Base-by-base conservation (phyloP, 2,888 invertebrate species). In the Gerris lacustris region DNA sequence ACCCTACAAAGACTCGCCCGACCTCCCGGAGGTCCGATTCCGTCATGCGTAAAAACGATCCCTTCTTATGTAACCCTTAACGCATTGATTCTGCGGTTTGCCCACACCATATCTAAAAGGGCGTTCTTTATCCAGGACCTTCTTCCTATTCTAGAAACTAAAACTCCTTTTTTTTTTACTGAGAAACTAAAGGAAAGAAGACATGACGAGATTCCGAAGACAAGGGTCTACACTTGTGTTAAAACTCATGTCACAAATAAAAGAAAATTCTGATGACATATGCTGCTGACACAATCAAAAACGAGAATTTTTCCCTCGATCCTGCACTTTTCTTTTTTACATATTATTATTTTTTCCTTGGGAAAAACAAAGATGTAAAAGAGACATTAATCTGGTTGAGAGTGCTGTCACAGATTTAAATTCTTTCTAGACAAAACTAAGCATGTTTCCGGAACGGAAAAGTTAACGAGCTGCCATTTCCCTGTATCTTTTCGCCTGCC, bases 11-110 rank as follows among this genome's bases (percentile, higher is more conserved):
- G 55, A 55, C 55, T 15, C 9, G 55, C 55, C 55, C 55, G 15
- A 55, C 5, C 55, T 55, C 15, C 9, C 55, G 9, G 15, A 55
- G 55, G 11, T 55, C 11, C 9, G 55, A 55, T 15, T 9, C 55
- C 15, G 55, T 55, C 55, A 55, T 55, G 55, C 55, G 55, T 55
- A 55, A 55, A 55, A 55, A 55, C 55, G 55, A 55, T 55, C 55
- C 55, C 9, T 15, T 11, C 55, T 55, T 55, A 9, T 55, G 5
- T 55, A 55, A 11, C 55, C 55, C 15, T 55, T 55, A 55, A 15
- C 55, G 9, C 55, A 55, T 55, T 15, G 55, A 55, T 55, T 55
- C 55, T 15, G 11, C 55, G 15, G 11, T 55, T 55, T 9, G 15
- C 9, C 55, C 11, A 9, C 55, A 55, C 55, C 55, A 55, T 11